A percentile compares a stretch with the other conserved stretches of the same genome.
Evolutionary conservation across 2,113 vertebrate species (phyloP).

Genomic region (Notarius lentiginosus): DNA sequence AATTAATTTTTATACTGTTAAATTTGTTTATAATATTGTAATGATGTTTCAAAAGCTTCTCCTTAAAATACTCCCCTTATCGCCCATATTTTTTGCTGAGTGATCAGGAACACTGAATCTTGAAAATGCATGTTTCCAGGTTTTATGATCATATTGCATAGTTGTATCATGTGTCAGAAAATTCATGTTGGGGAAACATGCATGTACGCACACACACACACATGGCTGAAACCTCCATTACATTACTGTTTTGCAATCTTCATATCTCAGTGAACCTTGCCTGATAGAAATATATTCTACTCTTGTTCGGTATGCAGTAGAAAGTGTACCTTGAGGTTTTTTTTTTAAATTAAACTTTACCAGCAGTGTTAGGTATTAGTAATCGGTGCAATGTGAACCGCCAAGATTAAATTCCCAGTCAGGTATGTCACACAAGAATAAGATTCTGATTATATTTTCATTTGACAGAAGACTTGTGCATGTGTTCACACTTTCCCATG

Average conservation of each 20-base stretch:
- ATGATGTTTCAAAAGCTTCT: background rate
- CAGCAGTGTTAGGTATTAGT: background rate
- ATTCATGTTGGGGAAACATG: background rate
- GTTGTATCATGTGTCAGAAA: background rate
- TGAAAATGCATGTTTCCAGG: background rate
- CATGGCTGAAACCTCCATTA: conserved; percentile 7
- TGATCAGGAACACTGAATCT: background rate
- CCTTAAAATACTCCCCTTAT: background rate
- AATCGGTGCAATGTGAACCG: background rate
- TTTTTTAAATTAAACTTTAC: background rate
- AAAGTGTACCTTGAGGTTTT: background rate
- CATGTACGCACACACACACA: background rate
- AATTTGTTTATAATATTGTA: conserved; percentile 4
- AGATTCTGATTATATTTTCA: conserved; percentile 54
- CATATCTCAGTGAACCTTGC: background rate
- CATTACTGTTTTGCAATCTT: conserved; percentile 1
- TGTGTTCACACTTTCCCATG: conserved; percentile 33
- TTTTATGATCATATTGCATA: background rate
- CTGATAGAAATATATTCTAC: background rate
- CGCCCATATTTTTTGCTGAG: background rate
- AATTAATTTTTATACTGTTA: conserved; percentile 9
- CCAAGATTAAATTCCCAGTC: background rate
- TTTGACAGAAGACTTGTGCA: conserved; percentile 52
- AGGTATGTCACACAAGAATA: conserved; percentile 50
- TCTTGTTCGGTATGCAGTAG: background rate